Evolutionary conservation across 2,888 invertebrate genomes (phyloP).

Genomic region (Sinhomidia bicolor): DNA sequence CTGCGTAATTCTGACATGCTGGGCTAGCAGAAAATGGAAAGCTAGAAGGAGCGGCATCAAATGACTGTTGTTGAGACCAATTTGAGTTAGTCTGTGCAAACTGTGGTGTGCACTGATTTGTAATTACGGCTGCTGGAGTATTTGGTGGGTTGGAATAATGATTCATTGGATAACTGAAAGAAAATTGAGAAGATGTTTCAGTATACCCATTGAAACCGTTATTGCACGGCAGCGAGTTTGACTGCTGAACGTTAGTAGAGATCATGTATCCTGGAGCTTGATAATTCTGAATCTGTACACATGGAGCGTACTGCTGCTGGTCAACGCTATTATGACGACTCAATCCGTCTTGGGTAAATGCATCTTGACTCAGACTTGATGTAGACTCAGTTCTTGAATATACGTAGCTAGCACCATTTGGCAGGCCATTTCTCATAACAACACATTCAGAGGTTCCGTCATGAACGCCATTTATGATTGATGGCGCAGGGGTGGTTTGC

Average conservation of each 20-base stretch:
- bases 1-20: conserved; percentile 53
- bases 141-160: conserved; percentile 66
- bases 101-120: neutral
- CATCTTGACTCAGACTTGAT: conserved; percentile 59
- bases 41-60: conserved; percentile 34
- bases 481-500: neutral
- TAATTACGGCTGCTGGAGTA: conserved; percentile 43
- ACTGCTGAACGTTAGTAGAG: conserved; percentile 56
- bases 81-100: conserved; percentile 7
- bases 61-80: conserved; percentile 56
- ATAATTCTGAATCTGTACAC: conserved; percentile 45
- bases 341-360: conserved; percentile 39
- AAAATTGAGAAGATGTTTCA: conserved; percentile 46
- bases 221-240: conserved; percentile 50
- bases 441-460: neutral
- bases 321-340: conserved; percentile 66
- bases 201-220: conserved; percentile 56
- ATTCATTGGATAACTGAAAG: conserved; percentile 57
- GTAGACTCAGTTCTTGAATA: conserved; percentile 64
- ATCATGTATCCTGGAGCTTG: conserved; percentile 41
- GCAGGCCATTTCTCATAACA: neutral
- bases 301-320: conserved; percentile 37
- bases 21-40: conserved; percentile 61
- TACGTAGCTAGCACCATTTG: conserved; percentile 40
- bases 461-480: conserved; percentile 21